Base-by-base conservation (phyloP, 1,140 invertebrate species). In the Stegodyphus dumicola region DNA sequence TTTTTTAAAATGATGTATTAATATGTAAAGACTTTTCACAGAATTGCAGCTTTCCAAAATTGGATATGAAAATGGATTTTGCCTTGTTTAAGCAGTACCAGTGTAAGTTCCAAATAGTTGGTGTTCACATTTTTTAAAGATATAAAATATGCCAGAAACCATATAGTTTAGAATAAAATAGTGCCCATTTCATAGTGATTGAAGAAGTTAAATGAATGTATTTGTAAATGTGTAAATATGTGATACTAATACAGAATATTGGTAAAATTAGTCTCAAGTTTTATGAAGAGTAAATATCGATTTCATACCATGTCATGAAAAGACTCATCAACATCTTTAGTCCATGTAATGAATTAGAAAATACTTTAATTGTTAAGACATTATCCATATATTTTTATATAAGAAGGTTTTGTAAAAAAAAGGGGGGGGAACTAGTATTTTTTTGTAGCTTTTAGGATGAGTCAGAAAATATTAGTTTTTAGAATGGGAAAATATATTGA, bases 1-100 rank as follows among this genome's bases (percentile, higher is more conserved):
- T 80, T 73, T 77, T 66, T 52, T n/a, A n/a, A n/a, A 33, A 77
- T 69, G 17, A 17, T 80, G 67, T 80, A 64, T 15, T 51, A 54
- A 49, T 48, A 17, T 73, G 54, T 80, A 18, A 64, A 66, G n/a
- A 11, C 33, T 75, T 10, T 64, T 7, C 66, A 52, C 33, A 65
- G 53, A 67, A 53, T n/a, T 74, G 48, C 65, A 51, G 48, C 18
- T 6, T 2, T 33, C 49, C 15, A 60, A 10, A 48, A 49, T 33
- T 64, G 7, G 33, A 48, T 66, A n/a, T 83, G 56, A 52, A 75
- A 83, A 83, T 83, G 80, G 70, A 83, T 83, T 83, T 66, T 83
- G 71, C 80, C 70, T 83, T 75, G 60, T 75, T 83, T 66, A 65
- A 66, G 33, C 33, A 15, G 9, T 54, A 49, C 10, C 15, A 64